Conservation (phyloP, 2,888 invertebrate genomes). For the Harmothoe impar region DNA sequence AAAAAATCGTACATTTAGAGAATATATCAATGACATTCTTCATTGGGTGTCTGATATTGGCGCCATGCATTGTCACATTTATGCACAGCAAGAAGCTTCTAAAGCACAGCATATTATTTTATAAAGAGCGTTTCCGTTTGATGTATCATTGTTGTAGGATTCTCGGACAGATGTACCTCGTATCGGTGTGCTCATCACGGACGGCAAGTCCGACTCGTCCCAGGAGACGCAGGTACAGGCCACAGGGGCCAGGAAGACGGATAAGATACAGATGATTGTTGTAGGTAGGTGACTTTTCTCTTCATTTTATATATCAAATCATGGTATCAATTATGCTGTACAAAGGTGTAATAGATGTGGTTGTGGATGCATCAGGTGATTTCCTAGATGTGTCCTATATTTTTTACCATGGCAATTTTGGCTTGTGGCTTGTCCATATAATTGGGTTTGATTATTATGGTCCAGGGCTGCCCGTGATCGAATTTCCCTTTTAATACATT, state of each 20-base stretch:
- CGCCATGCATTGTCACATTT: conserved; percentile 4
- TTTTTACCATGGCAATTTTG: too few species aligned
- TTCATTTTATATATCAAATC: background rate
- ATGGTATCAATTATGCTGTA: background rate
- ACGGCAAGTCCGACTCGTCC: conserved; percentile 44
- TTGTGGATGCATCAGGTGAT: too few species aligned
- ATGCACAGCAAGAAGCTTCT: background rate
- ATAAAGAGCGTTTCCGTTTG: background rate
- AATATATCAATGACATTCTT: too few species aligned
- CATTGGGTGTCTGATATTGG: too few species aligned
- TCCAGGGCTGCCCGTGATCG: too few species aligned
- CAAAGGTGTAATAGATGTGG: background rate
- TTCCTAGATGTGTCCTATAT: too few species aligned
- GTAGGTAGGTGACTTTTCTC: conserved; percentile 29
- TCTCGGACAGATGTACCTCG: conserved; percentile 2
- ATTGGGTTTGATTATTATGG: too few species aligned
- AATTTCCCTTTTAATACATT: too few species aligned
- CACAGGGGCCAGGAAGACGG: background rate
- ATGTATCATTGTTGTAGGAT: conserved; percentile 12
- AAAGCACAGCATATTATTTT: background rate
- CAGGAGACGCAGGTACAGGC: conserved; percentile 57
- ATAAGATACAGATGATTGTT: conserved; percentile 36
- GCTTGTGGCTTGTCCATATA: too few species aligned
- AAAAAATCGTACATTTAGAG: too few species aligned
- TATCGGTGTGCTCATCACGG: conserved; percentile 55